Base-by-base conservation (phyloP, 1,140 invertebrate genomes). In the Apolygus lucorum region DNA sequence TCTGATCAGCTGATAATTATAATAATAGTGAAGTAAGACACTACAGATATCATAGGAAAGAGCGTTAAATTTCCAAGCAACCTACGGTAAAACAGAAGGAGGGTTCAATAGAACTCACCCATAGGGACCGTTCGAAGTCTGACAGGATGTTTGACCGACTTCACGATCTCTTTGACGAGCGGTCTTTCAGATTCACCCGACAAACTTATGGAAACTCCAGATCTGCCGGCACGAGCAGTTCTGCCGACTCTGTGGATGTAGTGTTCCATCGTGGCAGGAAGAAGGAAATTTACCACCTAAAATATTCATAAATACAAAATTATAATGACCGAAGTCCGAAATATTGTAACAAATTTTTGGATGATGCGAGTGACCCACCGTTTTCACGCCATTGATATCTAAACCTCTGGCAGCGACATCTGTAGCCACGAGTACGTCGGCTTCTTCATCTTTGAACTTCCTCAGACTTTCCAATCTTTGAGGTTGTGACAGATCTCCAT, bases 361-460 rank as follows among this genome's bases (percentile, higher is more conserved):
- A 17, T 4, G 34, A n/a, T n/a, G n/a, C n/a, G n/a, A n/a, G n/a
- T n/a, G n/a, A 70, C 79, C 78, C 72, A 87, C 95, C 42, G 95
- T 98, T 82, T 95, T 92, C 0, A 99, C 95, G 4, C 93, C 94
- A 62, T 90, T 87, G 74, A 99, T 99, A 80, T 99, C 96, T 27
- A 99, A 83, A 79, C 96, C 96, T 80, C 96, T 83, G 27, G 96
- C 95, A 4, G 96, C 96, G 25, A 99, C 90, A 83, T 99, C 96
- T 2, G 96, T 99, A 0, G 95, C 95, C 64, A 98, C 86, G 21
- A 99, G 81, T 2, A 99, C 86, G 81, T 98, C 95, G 28, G 95
- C 86, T 77, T 89, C 85, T 75, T 92, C 88, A 13, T 95, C 88
- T 78, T 92, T 93, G 76, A 98, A 98, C 74, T 88, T 87, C 73